Evolutionary conservation across 2,113 vertebrate genomes (phyloP).

Genomic region (Pachycephala philippinensis): DNA sequence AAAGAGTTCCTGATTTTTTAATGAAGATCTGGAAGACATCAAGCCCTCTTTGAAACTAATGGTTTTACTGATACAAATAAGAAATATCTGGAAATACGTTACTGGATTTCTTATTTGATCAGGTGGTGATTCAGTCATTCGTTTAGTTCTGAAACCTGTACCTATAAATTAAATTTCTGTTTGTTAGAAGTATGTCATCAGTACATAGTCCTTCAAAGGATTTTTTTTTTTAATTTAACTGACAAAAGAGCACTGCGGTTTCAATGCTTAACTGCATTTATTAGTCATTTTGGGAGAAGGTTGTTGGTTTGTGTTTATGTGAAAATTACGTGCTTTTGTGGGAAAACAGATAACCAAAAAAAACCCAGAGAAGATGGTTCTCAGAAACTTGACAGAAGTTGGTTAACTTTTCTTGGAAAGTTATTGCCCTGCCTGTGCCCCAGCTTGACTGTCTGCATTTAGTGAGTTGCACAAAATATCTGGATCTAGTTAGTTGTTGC

Average conservation of each 20-base stretch:
- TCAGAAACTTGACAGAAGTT: not conserved
- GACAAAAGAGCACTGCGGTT: not conserved
- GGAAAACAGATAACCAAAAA: not conserved
- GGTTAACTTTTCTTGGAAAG: not conserved
- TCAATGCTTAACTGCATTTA: not conserved
- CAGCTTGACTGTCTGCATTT: not conserved
- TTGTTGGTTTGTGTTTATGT: not conserved
- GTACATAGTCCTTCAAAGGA: not conserved
- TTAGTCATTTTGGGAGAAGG: not conserved
- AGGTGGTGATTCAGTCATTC: not conserved
- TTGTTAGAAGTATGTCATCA: not conserved
- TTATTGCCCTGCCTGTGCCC: not conserved
- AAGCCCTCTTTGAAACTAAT: not conserved
- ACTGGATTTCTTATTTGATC: not conserved
- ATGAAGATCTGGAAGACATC: not conserved
- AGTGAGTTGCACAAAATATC: not conserved
- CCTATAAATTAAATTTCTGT: not conserved
- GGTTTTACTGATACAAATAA: not conserved
- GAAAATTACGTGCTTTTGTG: not conserved
- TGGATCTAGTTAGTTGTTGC: not conserved
- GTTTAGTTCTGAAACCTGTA: not conserved
- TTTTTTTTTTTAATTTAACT: not conserved
- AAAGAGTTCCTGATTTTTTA: not conserved
- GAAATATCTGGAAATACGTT: not conserved
- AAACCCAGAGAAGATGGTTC: not conserved